Base-by-base conservation (phyloP, 1,140 invertebrate genomes). In the Sweltsa coloradensis region DNA sequence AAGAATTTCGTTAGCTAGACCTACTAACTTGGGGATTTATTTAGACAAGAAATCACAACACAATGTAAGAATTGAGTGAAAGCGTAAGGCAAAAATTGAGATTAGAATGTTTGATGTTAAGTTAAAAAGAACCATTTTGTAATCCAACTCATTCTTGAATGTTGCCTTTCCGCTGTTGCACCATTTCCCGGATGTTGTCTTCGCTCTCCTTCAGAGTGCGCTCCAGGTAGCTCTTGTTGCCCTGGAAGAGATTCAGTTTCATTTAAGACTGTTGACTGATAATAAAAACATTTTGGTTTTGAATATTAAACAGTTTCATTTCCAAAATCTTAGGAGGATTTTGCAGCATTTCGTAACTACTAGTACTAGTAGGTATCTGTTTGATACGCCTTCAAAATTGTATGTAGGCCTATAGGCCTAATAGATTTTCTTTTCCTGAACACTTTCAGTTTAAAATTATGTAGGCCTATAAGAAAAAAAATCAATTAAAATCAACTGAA, bases 101-200 rank as follows among this genome's bases (percentile, higher is more conserved):
- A n/a, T n/a, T n/a, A n/a, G n/a, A n/a, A n/a, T n/a, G n/a, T n/a
- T n/a, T n/a, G n/a, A n/a, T n/a, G n/a, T n/a, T n/a, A n/a, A n/a
- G n/a, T n/a, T n/a, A n/a, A n/a, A n/a, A n/a, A n/a, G n/a, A n/a
- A n/a, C n/a, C n/a, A n/a, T n/a, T n/a, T n/a, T n/a, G n/a, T n/a
- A n/a, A n/a, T n/a, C n/a, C n/a, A n/a, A n/a, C n/a, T n/a, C n/a
- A 22, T 25, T 46, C 13, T 36, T 37, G 16, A 3, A 36, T 24
- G 22, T 13, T 62, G 58, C 72, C 73, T 57, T 78, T 79, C 44
- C 72, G 70, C 47, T 79, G 79, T 54, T 83, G 75, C 0, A 92
- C 78, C 72, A 91, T 78, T 74, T 91, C 87, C 59, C 87, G 64
- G 3, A 92, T 68, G 62, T 85, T 86, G 60, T 89, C 79, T 69